Evolutionary conservation across 2,797 vertebrate genomes (phyloP).

Genomic region (Manis javanica): DNA sequence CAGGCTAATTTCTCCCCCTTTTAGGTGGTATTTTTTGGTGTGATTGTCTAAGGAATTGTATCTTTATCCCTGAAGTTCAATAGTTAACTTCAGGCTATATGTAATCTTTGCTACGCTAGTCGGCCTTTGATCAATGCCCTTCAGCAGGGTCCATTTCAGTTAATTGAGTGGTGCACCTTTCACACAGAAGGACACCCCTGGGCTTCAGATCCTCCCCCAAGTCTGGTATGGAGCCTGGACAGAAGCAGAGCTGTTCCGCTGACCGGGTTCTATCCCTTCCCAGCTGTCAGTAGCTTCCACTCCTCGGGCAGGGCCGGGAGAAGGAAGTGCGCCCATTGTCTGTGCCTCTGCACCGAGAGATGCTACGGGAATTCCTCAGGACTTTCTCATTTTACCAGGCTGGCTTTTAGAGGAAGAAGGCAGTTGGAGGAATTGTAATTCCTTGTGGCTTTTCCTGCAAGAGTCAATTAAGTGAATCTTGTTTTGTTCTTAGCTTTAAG

Average conservation of each 20-base stretch:
- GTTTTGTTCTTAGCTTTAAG: background rate
- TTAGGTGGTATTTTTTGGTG: background rate
- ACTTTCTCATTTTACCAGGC: background rate
- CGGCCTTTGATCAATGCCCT: background rate
- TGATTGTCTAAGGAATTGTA: constrained; percentile 31
- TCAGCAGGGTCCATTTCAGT: background rate
- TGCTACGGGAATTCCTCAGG: background rate
- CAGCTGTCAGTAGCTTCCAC: background rate
- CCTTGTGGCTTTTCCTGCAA: background rate
- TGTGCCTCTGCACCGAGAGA: background rate
- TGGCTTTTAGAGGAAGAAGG: background rate
- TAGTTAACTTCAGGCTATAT: background rate
- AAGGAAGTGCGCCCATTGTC: no score
- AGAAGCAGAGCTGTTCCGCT: background rate
- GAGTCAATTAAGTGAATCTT: background rate
- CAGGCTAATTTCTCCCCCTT: background rate
- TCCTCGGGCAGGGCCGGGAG: background rate
- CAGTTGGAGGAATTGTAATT: background rate
- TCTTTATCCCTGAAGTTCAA: constrained; percentile 49
- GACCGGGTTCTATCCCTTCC: background rate
- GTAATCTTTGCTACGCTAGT: constrained; percentile 8
- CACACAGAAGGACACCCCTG: background rate
- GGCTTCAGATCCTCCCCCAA: background rate
- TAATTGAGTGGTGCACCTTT: background rate
- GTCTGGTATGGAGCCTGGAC: background rate